Percentiles rank a stretch among this genome's conserved stretches.
Evolutionary conservation across 2,888 invertebrate genomes (phyloP).

Genomic region (Thelaira solivaga): DNA sequence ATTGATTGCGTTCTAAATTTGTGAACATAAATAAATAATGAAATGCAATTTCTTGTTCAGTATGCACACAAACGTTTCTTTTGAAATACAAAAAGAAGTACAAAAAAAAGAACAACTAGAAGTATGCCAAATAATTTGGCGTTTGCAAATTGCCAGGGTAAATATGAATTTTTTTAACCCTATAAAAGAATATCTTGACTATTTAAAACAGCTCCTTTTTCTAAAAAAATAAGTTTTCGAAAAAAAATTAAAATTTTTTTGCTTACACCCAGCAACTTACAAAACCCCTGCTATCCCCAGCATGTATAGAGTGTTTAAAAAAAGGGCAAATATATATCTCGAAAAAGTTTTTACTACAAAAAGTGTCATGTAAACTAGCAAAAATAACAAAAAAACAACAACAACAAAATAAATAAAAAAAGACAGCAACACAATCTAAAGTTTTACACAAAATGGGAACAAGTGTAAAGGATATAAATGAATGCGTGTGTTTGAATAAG

Average conservation of each 20-base stretch:
- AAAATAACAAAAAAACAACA: too few relatives aligned
- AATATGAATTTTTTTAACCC: background rate
- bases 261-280: too few relatives aligned
- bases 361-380: conserved; percentile 57
- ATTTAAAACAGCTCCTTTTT: too few relatives aligned
- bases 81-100: too few relatives aligned
- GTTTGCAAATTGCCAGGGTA: background rate
- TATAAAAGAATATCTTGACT: background rate
- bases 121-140: background rate
- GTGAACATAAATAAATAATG: conserved; percentile 27
- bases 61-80: conserved; percentile 8
- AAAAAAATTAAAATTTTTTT: too few relatives aligned
- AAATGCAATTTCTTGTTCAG: conserved; percentile 22
- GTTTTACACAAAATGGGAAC: conserved; percentile 31
- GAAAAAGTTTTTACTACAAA: conserved; percentile 20
- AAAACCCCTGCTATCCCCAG: too few relatives aligned
- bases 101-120: background rate
- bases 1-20: conserved; percentile 23
- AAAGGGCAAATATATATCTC: too few relatives aligned
- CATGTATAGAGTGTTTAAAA: background rate
- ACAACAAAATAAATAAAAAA: too few relatives aligned
- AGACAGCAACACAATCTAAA: conserved; percentile 33
- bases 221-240: background rate
- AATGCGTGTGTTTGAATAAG: background rate
- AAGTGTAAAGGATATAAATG: conserved; percentile 56